Evolutionary conservation across 2,113 vertebrate genomes (phyloP), one percentile per base, ranked within the genome.

Genomic region (Hipposideros armiger): DNA sequence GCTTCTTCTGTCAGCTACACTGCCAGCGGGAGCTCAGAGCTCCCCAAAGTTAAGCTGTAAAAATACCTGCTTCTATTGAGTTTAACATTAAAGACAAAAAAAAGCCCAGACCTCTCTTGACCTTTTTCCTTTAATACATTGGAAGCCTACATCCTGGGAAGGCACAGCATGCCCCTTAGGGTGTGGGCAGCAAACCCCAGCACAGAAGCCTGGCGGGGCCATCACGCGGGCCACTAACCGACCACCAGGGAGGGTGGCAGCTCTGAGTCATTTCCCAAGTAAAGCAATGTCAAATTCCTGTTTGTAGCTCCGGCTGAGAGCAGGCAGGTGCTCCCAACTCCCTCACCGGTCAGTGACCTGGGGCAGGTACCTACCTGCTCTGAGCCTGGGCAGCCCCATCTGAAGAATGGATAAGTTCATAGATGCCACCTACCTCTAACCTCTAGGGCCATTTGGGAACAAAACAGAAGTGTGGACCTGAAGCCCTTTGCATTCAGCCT

Each of bases 401-500:
- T 20, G 7, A 14, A 50, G 42, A 15, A 8, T 1, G 3, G 28
- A 22, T 3, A 8, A 14, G 36, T 4, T 5, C 82, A 1, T 0
- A 24, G 47, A 36, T 22, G 3, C 45, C 8, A 15, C 47, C 11
- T 50, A 50, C 2, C 20, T 13, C 22, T 0, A 14, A 50, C 2
- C 20, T 13, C 22, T 0, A 14, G 56, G 2, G 58, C 5, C 52
- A 0, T 4, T 5, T 0, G 11, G 22, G 50, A 26, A 40, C 30
- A 16, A 2, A 54, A 30, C 2, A 0, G 22, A 42, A 22, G n/a
- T 26, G 17, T 0, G 1, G 32, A 7, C 0, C 67, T 8, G 4
- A 50, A 20, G 5, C 28, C 58, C 74, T 30, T 2, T 2, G n/a
- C 22, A 2, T 15, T 4, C 16, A 1, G n/a, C 30, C 42, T 11